These are phyloP conservation scores for Rhopalosiphum maidis DNA, from an alignment of 1,140 invertebrate species.

Conservation along the genomic window DNA sequence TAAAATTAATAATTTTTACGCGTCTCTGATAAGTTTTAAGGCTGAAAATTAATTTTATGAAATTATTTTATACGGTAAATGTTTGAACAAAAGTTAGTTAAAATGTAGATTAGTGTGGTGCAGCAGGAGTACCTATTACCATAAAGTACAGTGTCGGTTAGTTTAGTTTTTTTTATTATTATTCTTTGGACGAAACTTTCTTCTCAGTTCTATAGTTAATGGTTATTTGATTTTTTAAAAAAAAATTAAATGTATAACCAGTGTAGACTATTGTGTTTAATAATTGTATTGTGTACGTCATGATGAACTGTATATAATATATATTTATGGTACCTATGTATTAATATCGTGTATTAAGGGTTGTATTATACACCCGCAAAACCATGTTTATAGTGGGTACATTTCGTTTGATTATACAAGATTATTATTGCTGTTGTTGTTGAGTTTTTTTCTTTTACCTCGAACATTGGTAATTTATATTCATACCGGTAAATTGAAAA, in stretches of 20 bases:
- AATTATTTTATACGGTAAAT: neutral
- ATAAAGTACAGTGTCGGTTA: neutral
- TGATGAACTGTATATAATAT: neutral
- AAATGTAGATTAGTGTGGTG: conserved; percentile 25
- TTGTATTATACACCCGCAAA: neutral
- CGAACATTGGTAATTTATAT: conserved; percentile 18
- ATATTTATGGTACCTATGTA: neutral
- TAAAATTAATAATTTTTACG: conserved; percentile 10
- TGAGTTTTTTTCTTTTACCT: conserved; percentile 24
- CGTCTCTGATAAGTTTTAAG: neutral
- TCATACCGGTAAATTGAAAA: conserved; percentile 37
- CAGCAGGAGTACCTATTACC: neutral
- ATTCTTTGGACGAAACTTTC: neutral
- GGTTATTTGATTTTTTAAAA: neutral
- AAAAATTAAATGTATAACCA: neutral
- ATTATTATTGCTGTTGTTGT: neutral
- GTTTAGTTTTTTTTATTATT: neutral
- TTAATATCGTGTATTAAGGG: neutral
- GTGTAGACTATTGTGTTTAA: neutral
- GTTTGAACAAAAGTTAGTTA: conserved; percentile 34
- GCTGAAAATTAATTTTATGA: conserved; percentile 9
- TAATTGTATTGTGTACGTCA: neutral
- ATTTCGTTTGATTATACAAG: neutral
- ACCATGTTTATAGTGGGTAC: neutral
- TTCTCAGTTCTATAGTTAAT: neutral